Evolutionary conservation across 1,140 invertebrate species (phyloP).

Genomic region (Carposina sasakii): DNA sequence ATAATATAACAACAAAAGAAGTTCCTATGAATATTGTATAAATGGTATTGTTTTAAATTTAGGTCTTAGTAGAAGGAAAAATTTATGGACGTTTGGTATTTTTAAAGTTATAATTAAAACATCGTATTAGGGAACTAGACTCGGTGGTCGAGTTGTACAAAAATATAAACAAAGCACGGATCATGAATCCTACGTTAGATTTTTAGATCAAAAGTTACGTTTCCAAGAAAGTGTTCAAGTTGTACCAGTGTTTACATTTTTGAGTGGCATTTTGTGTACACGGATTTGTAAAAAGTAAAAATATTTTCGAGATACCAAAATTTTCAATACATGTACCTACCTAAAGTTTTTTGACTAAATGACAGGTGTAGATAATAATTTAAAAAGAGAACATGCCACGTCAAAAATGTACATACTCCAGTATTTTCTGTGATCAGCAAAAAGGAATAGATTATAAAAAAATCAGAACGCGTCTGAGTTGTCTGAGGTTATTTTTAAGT

Average conservation of each 20-base stretch:
- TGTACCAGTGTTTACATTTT: slow-evolving; percentile 26
- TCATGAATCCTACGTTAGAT: slow-evolving; percentile 67
- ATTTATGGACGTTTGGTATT: slow-evolving; percentile 70
- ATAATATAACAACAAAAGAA: slow-evolving; percentile 70
- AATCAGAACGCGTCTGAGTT: slow-evolving; percentile 49
- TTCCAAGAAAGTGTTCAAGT: slow-evolving; percentile 68
- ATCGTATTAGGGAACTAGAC: slow-evolving; percentile 58
- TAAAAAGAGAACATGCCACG: slow-evolving; percentile 5
- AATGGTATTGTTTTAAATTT: slow-evolving; percentile 71
- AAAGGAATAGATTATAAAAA: slow-evolving; percentile 59
- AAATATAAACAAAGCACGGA: slow-evolving; percentile 57
- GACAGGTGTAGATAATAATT: slow-evolving; percentile 13
- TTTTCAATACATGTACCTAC: slow-evolving; percentile 40
- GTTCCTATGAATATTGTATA: slow-evolving; percentile 72
- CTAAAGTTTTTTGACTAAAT: slow-evolving; percentile 41
- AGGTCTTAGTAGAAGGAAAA: slow-evolving; percentile 69
- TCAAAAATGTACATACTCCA: slow-evolving; percentile 28
- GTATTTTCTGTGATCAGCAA: slow-evolving; percentile 64
- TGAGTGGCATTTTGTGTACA: slow-evolving; percentile 24
- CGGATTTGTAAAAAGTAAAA: slow-evolving; percentile 40
- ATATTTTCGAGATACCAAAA: slow-evolving; percentile 54
- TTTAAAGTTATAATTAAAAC: slow-evolving; percentile 67
- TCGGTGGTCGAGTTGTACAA: slow-evolving; percentile 57
- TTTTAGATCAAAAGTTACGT: slow-evolving; percentile 62
- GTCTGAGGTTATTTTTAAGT: slow-evolving; percentile 58